Evolutionary conservation across 2,797 vertebrate species (phyloP).

Genomic region (Squalus acanthias): DNA sequence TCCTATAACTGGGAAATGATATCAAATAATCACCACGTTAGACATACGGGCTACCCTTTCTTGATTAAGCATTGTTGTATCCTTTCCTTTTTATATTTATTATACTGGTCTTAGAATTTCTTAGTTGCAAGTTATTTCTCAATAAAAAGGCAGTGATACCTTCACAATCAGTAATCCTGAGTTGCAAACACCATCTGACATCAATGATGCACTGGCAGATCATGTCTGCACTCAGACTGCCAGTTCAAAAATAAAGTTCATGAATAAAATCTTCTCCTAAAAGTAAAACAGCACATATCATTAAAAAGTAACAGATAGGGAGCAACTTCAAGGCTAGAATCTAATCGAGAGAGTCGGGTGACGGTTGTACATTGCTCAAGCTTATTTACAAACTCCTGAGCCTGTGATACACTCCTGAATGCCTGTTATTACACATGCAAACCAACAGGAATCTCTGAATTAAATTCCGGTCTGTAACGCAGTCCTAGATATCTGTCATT

Average conservation of each 20-base stretch:
- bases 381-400: background rate
- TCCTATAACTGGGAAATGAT: background rate
- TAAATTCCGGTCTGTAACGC: background rate
- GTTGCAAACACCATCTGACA: background rate
- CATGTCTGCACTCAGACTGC: background rate
- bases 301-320: background rate
- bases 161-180: background rate
- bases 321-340: background rate
- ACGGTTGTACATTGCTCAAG: background rate
- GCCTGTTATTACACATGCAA: background rate
- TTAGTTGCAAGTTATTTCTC: background rate
- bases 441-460: background rate
- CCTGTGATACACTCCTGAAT: background rate
- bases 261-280: background rate
- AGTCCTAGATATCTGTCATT: background rate
- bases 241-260: background rate
- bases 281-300: background rate
- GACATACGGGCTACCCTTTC: background rate
- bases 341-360: background rate
- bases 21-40: background rate
- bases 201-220: background rate
- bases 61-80: background rate
- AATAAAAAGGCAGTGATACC: background rate
- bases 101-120: background rate
- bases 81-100: background rate